Conservation (phyloP, 2,113 vertebrate species). For the Dipodomys spectabilis region DNA sequence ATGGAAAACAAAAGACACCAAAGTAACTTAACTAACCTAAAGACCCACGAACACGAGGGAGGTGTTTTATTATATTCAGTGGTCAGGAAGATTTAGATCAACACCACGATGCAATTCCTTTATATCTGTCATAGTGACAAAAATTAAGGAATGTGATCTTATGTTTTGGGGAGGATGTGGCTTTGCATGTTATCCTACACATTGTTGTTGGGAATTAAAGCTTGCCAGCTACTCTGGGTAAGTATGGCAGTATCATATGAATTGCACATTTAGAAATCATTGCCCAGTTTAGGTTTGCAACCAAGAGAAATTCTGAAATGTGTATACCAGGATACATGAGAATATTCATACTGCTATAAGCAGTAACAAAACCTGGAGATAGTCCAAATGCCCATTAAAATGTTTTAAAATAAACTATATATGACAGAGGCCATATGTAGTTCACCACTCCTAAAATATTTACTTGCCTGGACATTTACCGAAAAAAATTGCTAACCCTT, state of each 20-base stretch:
- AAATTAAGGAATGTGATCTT: background rate
- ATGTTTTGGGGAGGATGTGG: background rate
- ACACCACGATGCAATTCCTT: slow-evolving; percentile 1
- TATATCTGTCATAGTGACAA: background rate
- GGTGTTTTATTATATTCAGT: background rate
- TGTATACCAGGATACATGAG: background rate
- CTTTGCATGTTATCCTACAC: background rate
- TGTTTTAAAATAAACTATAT: background rate
- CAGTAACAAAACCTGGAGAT: background rate
- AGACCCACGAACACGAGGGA: background rate
- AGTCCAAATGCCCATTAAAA: background rate
- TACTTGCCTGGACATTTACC: slow-evolving; percentile 19
- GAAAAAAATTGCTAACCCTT: background rate
- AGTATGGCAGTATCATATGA: background rate
- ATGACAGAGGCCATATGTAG: background rate
- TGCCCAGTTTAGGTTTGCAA: background rate
- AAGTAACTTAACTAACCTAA: background rate
- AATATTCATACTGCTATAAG: background rate
- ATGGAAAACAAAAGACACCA: background rate
- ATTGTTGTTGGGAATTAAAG: background rate
- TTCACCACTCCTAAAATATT: background rate
- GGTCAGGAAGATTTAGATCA: slow-evolving; percentile 8
- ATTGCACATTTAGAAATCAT: slow-evolving; percentile 16
- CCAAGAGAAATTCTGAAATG: background rate
- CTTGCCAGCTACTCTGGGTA: background rate